Evolutionary conservation across 2,113 vertebrate genomes (phyloP).

Genomic region (Todiramphus saurophagus): DNA sequence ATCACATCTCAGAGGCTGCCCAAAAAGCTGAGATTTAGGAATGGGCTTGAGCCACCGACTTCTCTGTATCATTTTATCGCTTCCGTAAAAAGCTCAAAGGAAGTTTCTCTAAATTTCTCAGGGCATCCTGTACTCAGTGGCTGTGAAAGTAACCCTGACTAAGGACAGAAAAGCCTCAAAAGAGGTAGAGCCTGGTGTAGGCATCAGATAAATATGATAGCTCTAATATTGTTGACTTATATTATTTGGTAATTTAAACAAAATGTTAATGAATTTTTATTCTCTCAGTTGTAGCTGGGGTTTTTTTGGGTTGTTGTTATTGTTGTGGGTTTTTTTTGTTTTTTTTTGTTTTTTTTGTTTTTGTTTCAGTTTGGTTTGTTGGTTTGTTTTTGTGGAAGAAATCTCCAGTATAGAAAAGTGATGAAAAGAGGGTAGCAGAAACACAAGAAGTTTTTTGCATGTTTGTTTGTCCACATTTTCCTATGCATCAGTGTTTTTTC

Average conservation of each 20-base stretch:
- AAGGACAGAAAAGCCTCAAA: background rate
- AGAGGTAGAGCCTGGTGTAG: background rate
- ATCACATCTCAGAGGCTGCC: background rate
- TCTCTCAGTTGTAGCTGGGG: accelerated
- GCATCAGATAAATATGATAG: background rate
- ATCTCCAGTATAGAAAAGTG: background rate
- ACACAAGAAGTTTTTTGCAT: background rate
- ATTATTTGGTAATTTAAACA: background rate
- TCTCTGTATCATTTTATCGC: background rate
- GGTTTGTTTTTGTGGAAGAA: background rate
- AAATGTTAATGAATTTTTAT: background rate
- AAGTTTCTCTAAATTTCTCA: background rate
- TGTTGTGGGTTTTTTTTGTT: too few relatives aligned
- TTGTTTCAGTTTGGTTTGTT: too few relatives aligned
- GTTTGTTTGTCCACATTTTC: background rate
- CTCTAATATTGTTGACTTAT: background rate
- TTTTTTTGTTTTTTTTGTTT: background rate
- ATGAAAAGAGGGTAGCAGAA: background rate
- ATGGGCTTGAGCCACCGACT: background rate
- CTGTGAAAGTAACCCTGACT: background rate
- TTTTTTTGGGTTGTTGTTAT: background rate
- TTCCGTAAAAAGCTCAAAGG: background rate
- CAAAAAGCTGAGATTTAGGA: background rate
- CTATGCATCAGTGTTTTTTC: accelerated
- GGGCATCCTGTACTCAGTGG: background rate